A percentile compares a stretch with the other conserved stretches of the same genome.
phyloP scores from a whole-genome alignment of 2,797 vertebrate genomes.

The Arctocebus calabarensis region DNA sequence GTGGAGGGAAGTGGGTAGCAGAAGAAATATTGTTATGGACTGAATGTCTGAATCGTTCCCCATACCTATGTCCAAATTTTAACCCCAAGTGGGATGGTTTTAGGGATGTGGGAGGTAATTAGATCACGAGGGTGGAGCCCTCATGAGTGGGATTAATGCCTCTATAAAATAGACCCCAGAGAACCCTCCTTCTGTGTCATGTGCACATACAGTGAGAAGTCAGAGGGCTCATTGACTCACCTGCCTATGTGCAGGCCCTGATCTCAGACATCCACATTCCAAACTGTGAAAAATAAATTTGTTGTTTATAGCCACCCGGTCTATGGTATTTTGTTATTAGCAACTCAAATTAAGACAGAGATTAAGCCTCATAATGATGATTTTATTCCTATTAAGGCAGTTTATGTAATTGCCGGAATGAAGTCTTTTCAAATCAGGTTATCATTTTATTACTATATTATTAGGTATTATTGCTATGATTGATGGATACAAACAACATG shows the following conservation, averaged over 20 bases:
- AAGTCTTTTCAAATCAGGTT: conserved; percentile 34
- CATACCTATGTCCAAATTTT: background rate
- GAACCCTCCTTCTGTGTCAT: background rate
- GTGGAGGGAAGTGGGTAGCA: background rate
- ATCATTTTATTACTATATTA: conserved; percentile 54
- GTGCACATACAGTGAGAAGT: background rate
- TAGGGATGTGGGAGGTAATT: background rate
- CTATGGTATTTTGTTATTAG: background rate
- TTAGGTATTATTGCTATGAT: background rate
- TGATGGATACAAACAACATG: conserved; percentile 1
- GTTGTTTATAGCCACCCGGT: background rate
- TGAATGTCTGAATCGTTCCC: background rate
- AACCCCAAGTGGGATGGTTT: background rate
- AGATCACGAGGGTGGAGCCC: background rate
- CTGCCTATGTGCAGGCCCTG: background rate
- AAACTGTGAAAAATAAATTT: conserved; percentile 39
- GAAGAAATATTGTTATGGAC: background rate
- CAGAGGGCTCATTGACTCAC: background rate
- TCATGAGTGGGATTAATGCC: background rate
- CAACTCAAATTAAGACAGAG: background rate
- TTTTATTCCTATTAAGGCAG: conserved; percentile 38
- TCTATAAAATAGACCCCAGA: background rate
- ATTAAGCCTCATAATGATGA: background rate
- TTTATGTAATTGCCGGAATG: conserved; percentile 1
- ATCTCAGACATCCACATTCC: background rate